phyloP scores from a whole-genome alignment of 2,113 vertebrate species.

The Ceratotherium simum region DNA sequence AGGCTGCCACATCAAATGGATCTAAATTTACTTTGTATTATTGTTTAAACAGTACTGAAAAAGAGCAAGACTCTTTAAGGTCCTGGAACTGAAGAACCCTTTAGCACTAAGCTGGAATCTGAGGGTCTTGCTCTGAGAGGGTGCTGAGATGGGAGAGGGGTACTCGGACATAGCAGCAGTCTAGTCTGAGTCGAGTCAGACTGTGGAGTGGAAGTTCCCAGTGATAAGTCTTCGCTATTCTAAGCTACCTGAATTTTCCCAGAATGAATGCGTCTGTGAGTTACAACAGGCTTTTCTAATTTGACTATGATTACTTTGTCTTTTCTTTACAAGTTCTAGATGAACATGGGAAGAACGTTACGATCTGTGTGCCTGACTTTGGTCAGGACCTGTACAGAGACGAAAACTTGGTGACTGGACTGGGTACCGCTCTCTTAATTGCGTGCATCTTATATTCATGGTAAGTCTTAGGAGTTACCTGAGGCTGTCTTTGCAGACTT shows the following conservation, averaged over 20 bases:
- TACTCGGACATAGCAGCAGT: not conserved
- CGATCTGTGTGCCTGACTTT: slow-evolving; percentile 93
- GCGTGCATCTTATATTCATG: slow-evolving; percentile 96
- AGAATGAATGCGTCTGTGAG: not conserved
- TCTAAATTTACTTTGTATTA: not conserved
- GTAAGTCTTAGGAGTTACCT: slow-evolving; percentile 85
- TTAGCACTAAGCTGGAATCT: not conserved
- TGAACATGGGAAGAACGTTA: slow-evolving; percentile 89
- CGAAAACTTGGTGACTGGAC: slow-evolving; percentile 91
- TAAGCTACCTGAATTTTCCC: not conserved
- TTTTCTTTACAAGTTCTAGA: slow-evolving; percentile 84
- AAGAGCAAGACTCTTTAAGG: not conserved
- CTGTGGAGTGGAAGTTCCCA: not conserved
- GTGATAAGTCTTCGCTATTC: not conserved
- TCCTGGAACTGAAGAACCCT: not conserved
- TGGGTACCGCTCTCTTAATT: slow-evolving; percentile 93
- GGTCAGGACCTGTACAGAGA: slow-evolving; percentile 91
- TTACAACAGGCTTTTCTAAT: not conserved
- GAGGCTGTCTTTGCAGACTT: not conserved
- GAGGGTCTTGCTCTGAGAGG: not conserved
- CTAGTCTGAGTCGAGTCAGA: not conserved
- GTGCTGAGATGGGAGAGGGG: not conserved
- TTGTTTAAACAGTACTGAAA: not conserved
- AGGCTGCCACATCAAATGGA: not conserved
- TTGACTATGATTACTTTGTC: not conserved